Base-by-base conservation (phyloP, 2,797 vertebrate genomes). In the Galagoides demidoff region DNA sequence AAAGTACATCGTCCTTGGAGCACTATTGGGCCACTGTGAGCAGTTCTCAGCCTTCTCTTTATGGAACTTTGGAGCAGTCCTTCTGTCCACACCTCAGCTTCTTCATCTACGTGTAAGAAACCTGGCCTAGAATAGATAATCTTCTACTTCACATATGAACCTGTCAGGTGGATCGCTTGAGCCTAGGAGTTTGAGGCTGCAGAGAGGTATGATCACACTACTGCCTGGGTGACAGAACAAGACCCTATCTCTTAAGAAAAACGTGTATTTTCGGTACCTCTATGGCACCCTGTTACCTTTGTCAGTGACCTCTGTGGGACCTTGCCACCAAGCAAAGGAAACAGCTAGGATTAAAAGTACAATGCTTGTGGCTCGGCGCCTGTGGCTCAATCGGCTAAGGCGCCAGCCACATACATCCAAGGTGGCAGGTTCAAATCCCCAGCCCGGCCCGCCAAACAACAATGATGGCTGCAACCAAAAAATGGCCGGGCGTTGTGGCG, bases 111-210 rank as follows among this genome's bases (percentile, higher is more conserved):
- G 37, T 70, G 29, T 88, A 59, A 90, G 66, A 55, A 39, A 73
- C 9, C 2, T 73, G 34, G 13, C 55, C 71, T 79, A 52, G 20
- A 61, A 68, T 76, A 52, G 55, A 34, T 59, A 57, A 87, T 23
- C 61, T 89, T 88, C 59, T 59, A 14, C 39, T 82, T 90, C 55
- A 87, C 63, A 81, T 73, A 94, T 3, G 34, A 96, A 23, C 39
- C 76, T 70, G 63, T 61, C 16, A 66, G 31, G 64, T n/a, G 64
- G 64, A 66, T 66, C 12, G 16, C 64, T 66, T n/a, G 16, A 66
- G 64, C 31, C 31, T 31, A 66, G 64, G 64, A 66, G 64, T 66
- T 66, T 66, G 64, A 66, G 31, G 64, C 64, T 66, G 31, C 64
- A 31, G 3, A 20, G 16, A 66, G 31, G 7, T n/a, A 66, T 19